A percentile compares a stretch with the other conserved stretches of the same genome.
Conservation (phyloP, 1,140 invertebrate genomes). For the Saxidomus purpurata region DNA sequence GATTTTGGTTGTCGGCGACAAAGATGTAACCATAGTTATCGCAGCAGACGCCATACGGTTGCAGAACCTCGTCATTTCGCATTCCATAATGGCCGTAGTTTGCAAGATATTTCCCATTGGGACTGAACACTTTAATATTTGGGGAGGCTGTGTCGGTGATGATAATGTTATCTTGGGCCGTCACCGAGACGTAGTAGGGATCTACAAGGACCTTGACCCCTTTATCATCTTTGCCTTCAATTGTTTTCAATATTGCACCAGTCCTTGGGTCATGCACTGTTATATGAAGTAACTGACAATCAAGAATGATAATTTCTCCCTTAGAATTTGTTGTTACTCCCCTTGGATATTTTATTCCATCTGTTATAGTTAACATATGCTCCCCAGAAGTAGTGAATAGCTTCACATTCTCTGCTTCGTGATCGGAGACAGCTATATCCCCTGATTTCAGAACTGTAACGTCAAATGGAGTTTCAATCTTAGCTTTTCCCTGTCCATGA, state of each 20-base stretch:
- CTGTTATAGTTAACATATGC: constrained; percentile 73
- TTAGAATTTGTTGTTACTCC: constrained; percentile 80
- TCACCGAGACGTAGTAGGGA: constrained; percentile 81
- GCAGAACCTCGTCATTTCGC: constrained; percentile 77
- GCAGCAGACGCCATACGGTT: constrained; percentile 83
- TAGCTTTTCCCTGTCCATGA: constrained; percentile 72
- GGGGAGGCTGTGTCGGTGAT: constrained; percentile 83
- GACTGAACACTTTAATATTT: constrained; percentile 82
- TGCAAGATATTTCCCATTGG: constrained; percentile 71
- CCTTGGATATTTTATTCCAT: constrained; percentile 82
- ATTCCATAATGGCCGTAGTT: constrained; percentile 81
- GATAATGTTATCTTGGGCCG: constrained; percentile 75
- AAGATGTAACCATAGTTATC: constrained; percentile 83
- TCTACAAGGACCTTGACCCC: constrained; percentile 78
- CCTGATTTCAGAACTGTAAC: constrained; percentile 78
- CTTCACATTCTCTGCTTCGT: constrained; percentile 81
- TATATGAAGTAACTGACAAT: constrained; percentile 75
- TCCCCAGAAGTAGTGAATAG: constrained; percentile 78
- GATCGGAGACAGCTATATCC: constrained; percentile 83
- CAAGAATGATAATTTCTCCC: constrained; percentile 82
- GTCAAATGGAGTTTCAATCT: constrained; percentile 81
- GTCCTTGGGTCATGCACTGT: constrained; percentile 78
- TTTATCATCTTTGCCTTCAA: constrained; percentile 73
- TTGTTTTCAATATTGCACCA: constrained; percentile 74
- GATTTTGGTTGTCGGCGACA: constrained; percentile 83